Evolutionary conservation across 1,140 invertebrate genomes (phyloP), one percentile per base, ranked within the genome.

Genomic region (Coenobita brevimanus): DNA sequence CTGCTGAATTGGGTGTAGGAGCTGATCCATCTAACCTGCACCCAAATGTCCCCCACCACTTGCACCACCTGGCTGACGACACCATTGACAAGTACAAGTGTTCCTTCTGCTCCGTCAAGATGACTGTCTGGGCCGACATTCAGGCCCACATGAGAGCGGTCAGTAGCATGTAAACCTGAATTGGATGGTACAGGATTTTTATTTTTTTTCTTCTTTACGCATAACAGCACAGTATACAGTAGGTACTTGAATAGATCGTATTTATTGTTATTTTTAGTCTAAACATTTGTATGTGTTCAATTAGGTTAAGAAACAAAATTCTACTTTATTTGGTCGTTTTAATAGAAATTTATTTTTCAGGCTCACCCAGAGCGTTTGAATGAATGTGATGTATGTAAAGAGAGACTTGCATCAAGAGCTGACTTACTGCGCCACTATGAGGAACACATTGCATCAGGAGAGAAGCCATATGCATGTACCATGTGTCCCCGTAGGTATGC

Each of bases 381-480:
- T 91, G 94, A 96, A 84, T 97, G 96, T 89, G 94, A 95, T 82
- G 92, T 95, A 24, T 97, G 96, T 91, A 95, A 95, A 0, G 92
- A 94, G 67, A 94, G 95, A 81, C 95, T 96, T 90, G 91, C 93
- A 62, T 95, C 94, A 90, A 93, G 95, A 84, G 94, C 93, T 36
- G 94, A 95, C 86, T 92, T 96, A 2, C 94, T 94, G 0, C 91
- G 93, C 36, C 96, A 97, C 92, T 91, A 96, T 3, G 94, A 96
- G 89, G 94, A 95, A 85, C 95, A 96, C 91, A 93, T 95, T 2
- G 94, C 93, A 10, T 93, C 93, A 41, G 94, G 94, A 89, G 94
- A 94, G 78, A 94, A 94, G 1, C 93, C 95, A 87, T 95, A 94
- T 90, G 94, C 95, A 71, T 96, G 95, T 91, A 94, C 95, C 91